These are phyloP conservation scores for Drosophila ironensis DNA, from an alignment of 1,140 invertebrate genomes.

Conservation along the genomic window DNA sequence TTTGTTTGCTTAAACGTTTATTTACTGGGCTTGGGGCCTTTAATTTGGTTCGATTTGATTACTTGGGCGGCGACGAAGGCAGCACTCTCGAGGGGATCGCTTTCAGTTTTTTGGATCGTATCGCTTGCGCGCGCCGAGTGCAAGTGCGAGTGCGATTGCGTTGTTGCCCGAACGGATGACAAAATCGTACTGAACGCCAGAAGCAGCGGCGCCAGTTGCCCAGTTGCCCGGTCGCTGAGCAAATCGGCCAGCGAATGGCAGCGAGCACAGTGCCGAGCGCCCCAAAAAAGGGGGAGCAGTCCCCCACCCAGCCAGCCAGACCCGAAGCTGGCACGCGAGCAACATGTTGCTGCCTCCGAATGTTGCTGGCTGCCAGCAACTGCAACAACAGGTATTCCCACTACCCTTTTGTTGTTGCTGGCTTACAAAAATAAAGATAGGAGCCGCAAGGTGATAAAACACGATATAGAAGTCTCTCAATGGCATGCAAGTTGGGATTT, in stretches of 20 bases:
- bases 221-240: constrained; percentile 16
- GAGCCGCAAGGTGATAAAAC: too few relatives aligned
- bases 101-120: neutral
- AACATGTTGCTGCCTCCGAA: constrained; percentile 17
- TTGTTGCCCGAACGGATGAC: constrained; percentile 54
- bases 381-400: constrained; percentile 56
- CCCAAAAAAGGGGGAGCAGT: neutral
- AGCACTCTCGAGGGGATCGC: constrained; percentile 2
- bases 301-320: neutral
- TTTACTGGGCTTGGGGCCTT: neutral
- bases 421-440: too few relatives aligned
- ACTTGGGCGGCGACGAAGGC: constrained; percentile 7
- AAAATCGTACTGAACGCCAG: constrained; percentile 59
- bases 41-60: constrained; percentile 22
- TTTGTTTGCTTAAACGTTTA: constrained; percentile 32
- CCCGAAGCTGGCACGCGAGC: neutral
- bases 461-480: too few relatives aligned
- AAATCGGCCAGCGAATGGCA: constrained; percentile 33
- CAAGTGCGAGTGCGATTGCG: too few relatives aligned
- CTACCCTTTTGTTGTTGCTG: too few relatives aligned
- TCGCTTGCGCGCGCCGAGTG: constrained; percentile 48
- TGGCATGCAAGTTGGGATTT: constrained; percentile 44
- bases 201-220: neutral
- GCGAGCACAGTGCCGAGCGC: constrained; percentile 6
- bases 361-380: constrained; percentile 18